Evolutionary conservation across 2,113 vertebrate genomes (phyloP).

Genomic region (Lepus americanus): DNA sequence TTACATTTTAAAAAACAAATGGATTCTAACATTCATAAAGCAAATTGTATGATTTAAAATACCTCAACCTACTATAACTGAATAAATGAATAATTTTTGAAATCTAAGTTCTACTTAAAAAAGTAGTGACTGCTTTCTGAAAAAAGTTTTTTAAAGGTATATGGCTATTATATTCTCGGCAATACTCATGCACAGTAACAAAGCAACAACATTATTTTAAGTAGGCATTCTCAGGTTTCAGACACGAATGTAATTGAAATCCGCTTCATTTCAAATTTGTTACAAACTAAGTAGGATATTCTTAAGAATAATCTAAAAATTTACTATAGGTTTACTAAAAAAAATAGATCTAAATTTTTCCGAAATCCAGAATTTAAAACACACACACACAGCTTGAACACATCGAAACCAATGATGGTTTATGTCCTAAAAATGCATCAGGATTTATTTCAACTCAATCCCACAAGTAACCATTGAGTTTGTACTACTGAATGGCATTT

Average conservation of each 20-base stretch:
- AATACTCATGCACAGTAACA: conserved; percentile 50
- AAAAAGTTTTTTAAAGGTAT: conserved; percentile 76
- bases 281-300: not conserved
- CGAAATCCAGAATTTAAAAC: conserved; percentile 27
- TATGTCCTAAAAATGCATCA: not conserved
- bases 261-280: not conserved
- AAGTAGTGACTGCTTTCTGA: not conserved
- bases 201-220: conserved; percentile 56
- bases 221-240: conserved; percentile 20
- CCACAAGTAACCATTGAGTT: not conserved
- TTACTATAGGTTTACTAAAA: conserved; percentile 3
- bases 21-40: conserved; percentile 72
- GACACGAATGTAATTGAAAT: not conserved
- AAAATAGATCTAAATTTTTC: conserved; percentile 37
- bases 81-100: conserved; percentile 79
- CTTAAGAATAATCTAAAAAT: conserved; percentile 50
- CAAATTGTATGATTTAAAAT: conserved; percentile 79
- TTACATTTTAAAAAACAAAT: conserved; percentile 77
- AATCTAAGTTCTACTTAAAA: conserved; percentile 71
- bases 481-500: not conserved
- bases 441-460: conserved; percentile 58
- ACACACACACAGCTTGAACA: not conserved
- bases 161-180: conserved; percentile 76
- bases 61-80: conserved; percentile 71
- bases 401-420: not conserved